phyloP scores from a whole-genome alignment of 2,113 vertebrate genomes.

The Leucoraja erinaceus region DNA sequence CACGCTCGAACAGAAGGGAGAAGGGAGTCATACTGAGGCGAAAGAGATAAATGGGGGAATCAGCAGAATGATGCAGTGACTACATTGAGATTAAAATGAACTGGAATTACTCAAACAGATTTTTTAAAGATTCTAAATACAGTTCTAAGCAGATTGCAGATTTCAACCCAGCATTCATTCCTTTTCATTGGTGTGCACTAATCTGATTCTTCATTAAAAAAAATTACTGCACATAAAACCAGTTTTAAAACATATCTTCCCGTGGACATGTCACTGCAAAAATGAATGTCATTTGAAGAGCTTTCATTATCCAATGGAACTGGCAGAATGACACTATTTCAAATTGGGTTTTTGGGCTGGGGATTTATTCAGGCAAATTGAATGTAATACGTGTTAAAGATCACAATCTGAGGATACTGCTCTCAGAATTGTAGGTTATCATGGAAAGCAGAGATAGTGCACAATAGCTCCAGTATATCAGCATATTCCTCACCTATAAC shows the following conservation, averaged over 20 bases:
- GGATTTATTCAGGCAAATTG: too few relatives aligned
- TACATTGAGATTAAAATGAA: neutral
- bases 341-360: too few relatives aligned
- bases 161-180: neutral
- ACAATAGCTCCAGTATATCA: neutral
- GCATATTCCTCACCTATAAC: neutral
- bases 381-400: too few relatives aligned
- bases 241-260: too few relatives aligned
- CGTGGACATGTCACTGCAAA: too few relatives aligned
- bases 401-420: neutral
- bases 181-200: neutral
- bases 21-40: neutral
- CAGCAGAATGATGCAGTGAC: neutral
- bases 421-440: neutral
- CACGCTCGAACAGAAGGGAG: neutral
- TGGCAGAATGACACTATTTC: too few relatives aligned
- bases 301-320: too few relatives aligned
- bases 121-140: neutral
- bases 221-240: too few relatives aligned
- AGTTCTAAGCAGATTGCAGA: neutral
- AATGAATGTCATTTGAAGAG: too few relatives aligned
- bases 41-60: neutral
- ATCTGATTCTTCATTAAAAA: too few relatives aligned
- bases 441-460: neutral
- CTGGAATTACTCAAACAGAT: neutral